These are phyloP conservation scores for Anseranas semipalmata DNA, from an alignment of 2,113 vertebrate species.

Conservation along the genomic window DNA sequence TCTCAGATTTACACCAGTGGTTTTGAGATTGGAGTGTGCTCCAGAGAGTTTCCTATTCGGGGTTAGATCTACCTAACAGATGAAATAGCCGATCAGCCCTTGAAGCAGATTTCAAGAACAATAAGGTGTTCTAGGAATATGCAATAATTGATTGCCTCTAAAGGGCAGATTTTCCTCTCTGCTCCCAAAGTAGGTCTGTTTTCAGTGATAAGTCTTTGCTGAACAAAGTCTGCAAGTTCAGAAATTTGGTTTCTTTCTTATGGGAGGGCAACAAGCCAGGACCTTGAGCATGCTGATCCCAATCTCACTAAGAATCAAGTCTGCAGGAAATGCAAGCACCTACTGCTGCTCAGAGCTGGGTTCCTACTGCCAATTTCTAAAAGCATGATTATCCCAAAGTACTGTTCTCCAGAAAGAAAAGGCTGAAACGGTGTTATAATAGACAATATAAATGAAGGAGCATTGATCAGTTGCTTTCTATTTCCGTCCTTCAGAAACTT, in stretches of 20 bases:
- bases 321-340: conserved; percentile 50
- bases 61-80: background rate
- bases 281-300: conserved; percentile 28
- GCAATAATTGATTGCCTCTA: background rate
- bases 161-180: conserved; percentile 54
- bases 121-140: conserved; percentile 49
- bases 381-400: background rate
- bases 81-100: background rate
- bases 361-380: background rate
- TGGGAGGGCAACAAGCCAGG: conserved; percentile 29
- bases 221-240: conserved; percentile 34
- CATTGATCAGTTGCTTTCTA: conserved; percentile 3
- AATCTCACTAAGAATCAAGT: conserved; percentile 3
- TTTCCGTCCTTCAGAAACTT: conserved; percentile 14
- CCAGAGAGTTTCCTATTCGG: background rate
- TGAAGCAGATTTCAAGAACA: conserved; percentile 31
- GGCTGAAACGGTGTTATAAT: background rate
- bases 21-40: conserved; percentile 20
- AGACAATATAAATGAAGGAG: background rate
- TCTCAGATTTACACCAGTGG: background rate
- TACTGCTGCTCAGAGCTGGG: background rate
- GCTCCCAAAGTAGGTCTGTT: conserved; percentile 48
- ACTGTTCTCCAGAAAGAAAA: background rate
- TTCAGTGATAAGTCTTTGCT: conserved; percentile 36
- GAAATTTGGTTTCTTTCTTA: background rate